These are phyloP conservation scores for Prostheceraeus crozeri DNA, from an alignment of 2,888 invertebrate genomes.

Conservation along the genomic window DNA sequence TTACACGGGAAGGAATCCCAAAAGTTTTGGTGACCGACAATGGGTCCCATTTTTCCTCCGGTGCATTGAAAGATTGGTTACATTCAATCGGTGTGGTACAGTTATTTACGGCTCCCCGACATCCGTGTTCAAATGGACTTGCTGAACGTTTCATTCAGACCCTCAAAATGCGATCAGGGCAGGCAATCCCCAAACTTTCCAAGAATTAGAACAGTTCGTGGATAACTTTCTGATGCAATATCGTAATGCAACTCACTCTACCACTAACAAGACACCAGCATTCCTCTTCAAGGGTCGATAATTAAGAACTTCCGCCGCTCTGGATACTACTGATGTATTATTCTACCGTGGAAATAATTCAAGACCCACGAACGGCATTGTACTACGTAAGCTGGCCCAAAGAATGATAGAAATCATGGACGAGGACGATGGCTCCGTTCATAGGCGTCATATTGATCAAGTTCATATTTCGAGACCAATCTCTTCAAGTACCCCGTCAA, in stretches of 20 bases:
- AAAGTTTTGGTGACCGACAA: not conserved
- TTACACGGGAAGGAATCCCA: not conserved
- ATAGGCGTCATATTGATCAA: slow-evolving; percentile 2
- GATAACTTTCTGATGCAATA: slow-evolving; percentile 6
- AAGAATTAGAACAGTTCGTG: not conserved
- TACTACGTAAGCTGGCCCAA: not conserved
- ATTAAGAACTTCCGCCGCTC: too few relatives aligned
- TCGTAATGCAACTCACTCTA: not conserved
- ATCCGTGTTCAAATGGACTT: slow-evolving; percentile 2
- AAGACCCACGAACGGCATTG: too few relatives aligned
- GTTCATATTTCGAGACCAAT: too few relatives aligned
- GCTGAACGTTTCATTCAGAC: slow-evolving; percentile 2
- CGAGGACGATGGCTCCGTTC: not conserved
- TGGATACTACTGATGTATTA: too few relatives aligned
- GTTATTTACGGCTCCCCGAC: slow-evolving; percentile 6
- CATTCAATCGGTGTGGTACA: not conserved
- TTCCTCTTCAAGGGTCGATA: not conserved
- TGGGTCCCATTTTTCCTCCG: not conserved
- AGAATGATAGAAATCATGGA: slow-evolving; percentile 12
- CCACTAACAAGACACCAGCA: not conserved
- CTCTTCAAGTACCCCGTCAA: too few relatives aligned
- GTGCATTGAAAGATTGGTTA: slow-evolving; percentile 1
- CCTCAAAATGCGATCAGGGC: not conserved
- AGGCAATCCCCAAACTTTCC: not conserved
- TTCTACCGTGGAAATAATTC: too few relatives aligned